phyloP scores from a whole-genome alignment of 2,113 vertebrate species.

The Dunckerocampus dactyliophorus region DNA sequence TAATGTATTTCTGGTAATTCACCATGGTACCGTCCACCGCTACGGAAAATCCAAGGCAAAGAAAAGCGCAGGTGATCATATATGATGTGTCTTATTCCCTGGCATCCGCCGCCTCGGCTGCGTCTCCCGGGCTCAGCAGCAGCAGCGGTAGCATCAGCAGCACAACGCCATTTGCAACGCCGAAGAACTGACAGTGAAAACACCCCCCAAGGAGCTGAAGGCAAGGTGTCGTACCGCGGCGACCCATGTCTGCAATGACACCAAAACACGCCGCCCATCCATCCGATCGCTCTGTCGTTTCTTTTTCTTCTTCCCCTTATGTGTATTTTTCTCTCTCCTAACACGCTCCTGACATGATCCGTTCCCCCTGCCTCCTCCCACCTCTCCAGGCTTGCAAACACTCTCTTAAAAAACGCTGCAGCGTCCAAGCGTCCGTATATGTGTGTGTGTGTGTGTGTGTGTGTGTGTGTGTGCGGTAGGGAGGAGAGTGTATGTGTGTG shows the following conservation, averaged over 20 bases:
- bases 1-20: constrained; percentile 99
- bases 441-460: constrained; percentile 54
- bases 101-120: constrained; percentile 81
- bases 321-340: constrained; percentile 13
- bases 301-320: constrained; percentile 4
- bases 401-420: constrained; percentile 69
- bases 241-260: constrained; percentile 72
- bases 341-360: constrained; percentile 67
- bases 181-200: constrained; percentile 73
- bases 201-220: constrained; percentile 67
- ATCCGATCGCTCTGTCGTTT: constrained; percentile 31
- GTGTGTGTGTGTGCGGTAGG: constrained; percentile 45
- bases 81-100: constrained; percentile 74
- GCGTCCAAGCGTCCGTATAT: constrained; percentile 70
- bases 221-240: constrained; percentile 61
- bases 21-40: constrained; percentile 88
- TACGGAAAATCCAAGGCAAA: constrained; percentile 83
- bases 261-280: constrained; percentile 66
- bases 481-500: constrained; percentile 46
- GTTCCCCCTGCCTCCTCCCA: constrained; percentile 57
- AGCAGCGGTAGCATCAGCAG: constrained; percentile 60
- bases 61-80: constrained; percentile 89
- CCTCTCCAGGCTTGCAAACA: constrained; percentile 64
- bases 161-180: constrained; percentile 76
- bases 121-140: constrained; percentile 77